phyloP scores from a whole-genome alignment of 2,888 invertebrate genomes.

The Pterobdella sp. region DNA sequence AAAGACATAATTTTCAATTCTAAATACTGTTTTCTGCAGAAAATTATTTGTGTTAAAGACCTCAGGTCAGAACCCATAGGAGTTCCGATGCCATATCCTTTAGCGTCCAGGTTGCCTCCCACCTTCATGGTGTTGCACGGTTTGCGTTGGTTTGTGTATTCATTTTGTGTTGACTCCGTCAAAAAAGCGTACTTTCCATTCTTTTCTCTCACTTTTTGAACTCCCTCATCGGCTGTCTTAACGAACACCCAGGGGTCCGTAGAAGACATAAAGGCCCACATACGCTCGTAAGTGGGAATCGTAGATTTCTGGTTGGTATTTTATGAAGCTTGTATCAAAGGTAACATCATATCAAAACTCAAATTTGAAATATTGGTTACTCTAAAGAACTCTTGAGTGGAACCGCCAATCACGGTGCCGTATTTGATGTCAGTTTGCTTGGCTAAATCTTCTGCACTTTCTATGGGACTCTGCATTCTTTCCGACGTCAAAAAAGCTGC shows the following conservation, averaged over 20 bases:
- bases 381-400: slow-evolving; percentile 77
- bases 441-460: slow-evolving; percentile 78
- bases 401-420: slow-evolving; percentile 65
- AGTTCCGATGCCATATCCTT: slow-evolving; percentile 89
- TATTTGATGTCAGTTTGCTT: slow-evolving; percentile 86
- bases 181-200: slow-evolving; percentile 56
- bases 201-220: slow-evolving; percentile 65
- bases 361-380: slow-evolving; percentile 50
- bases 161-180: slow-evolving; percentile 58
- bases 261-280: slow-evolving; percentile 88
- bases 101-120: slow-evolving; percentile 66
- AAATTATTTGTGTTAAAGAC: slow-evolving; percentile 55
- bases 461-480: slow-evolving; percentile 86
- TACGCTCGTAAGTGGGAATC: slow-evolving; percentile 73
- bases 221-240: slow-evolving; percentile 70
- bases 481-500: slow-evolving; percentile 67
- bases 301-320: slow-evolving; percentile 64
- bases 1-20: slow-evolving; percentile 43
- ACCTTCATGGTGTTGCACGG: slow-evolving; percentile 61
- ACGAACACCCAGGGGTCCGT: slow-evolving; percentile 70
- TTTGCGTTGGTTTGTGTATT: slow-evolving; percentile 74
- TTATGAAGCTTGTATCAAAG: not conserved
- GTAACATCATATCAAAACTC: not conserved
- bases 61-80: slow-evolving; percentile 80
- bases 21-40: too few species aligned